Base-by-base conservation (phyloP, 2,113 vertebrate genomes). In the Hippocampus barbouri region DNA sequence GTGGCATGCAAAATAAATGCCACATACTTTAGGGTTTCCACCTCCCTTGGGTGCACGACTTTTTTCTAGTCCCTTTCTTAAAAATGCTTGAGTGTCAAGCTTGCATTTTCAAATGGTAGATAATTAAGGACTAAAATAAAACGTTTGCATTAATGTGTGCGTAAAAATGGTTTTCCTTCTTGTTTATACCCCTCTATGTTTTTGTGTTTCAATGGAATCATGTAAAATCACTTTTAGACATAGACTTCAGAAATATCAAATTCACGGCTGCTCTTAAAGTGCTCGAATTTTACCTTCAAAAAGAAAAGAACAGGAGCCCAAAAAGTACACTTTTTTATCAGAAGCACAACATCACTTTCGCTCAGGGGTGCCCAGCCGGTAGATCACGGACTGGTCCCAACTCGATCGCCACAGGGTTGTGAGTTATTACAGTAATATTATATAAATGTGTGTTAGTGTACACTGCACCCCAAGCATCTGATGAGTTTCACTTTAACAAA, bases 281-380 rank as follows among this genome's bases (percentile, higher is more conserved):
- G 18, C 15, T 66, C 25, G 4, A 27, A 47, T 49, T 47, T 43
- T 59, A 27, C 56, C 56, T 27, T 59, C 2, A 59, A 59, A 57
- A 54, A 14, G 4, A 12, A 11, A 38, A 34, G 11, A 11, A 14
- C 54, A 23, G 2, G 20, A 41, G 1, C 1, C 11, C n/a, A 43
- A 23, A 65, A n/a, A 6, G 14, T 41, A 62, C 20, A 54, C 30
- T 74, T 45, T 25, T 64, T 76, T 66, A 69, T 16, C 45, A 63
- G 56, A 34, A 71, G 65, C 12, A 66, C 38, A 72, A 15, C 38
- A 38, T 38, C 34, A 38, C 34, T 6, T 5, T 38, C 34, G 34
- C 34, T 38, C 34, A 38, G 5, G 34, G 5, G 34, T 38, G 34
- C 34, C 5, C 34, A 38, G 5, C 34, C 6, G 34, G 34, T 38